These are phyloP conservation scores for Mareca strepera DNA, from an alignment of 2,797 vertebrate species.

Conservation along the genomic window DNA sequence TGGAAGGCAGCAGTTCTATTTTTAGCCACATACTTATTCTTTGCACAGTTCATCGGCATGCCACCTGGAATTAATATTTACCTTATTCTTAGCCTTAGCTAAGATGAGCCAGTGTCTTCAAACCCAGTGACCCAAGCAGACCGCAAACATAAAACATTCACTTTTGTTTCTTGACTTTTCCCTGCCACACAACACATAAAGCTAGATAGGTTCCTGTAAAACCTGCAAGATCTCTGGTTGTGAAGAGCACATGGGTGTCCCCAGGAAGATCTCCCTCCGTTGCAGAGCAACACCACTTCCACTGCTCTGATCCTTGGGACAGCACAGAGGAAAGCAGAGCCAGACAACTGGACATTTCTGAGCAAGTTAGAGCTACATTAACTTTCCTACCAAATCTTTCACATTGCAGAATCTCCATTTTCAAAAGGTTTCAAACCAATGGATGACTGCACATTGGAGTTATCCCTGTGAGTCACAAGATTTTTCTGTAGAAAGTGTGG, in stretches of 20 bases:
- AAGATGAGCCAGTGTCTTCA: background rate
- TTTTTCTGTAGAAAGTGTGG: rapidly evolving
- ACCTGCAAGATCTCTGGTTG: background rate
- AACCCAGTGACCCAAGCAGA: background rate
- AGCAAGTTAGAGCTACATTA: background rate
- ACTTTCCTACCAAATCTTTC: background rate
- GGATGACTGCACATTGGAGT: background rate
- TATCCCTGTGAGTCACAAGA: background rate
- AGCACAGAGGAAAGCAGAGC: background rate
- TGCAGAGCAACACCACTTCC: background rate
- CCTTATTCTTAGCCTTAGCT: background rate
- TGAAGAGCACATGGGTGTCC: background rate
- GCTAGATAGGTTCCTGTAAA: background rate
- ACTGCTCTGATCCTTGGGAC: background rate
- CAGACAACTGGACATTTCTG: background rate
- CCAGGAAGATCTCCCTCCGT: background rate
- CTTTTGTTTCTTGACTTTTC: background rate
- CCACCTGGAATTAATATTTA: slow-evolving; percentile 44
- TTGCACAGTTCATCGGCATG: background rate
- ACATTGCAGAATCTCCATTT: background rate
- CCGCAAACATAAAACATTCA: background rate
- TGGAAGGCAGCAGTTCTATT: background rate
- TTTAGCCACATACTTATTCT: slow-evolving; percentile 1
- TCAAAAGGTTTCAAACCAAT: background rate
- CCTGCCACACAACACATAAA: background rate